Evolutionary conservation across 2,888 invertebrate species (phyloP).

Genomic region (Periphyllus acericola): DNA sequence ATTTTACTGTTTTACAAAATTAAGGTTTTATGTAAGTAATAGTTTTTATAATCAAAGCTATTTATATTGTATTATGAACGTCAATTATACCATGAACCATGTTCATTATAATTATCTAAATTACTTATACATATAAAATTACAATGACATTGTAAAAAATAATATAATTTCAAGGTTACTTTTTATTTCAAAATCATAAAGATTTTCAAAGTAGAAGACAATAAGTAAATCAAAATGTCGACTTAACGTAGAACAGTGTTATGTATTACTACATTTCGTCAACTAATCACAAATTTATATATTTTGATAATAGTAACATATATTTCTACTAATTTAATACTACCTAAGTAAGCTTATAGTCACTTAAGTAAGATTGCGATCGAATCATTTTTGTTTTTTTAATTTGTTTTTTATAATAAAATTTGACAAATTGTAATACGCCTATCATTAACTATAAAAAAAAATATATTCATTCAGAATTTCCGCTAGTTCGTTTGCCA

Average conservation of each 20-base stretch:
- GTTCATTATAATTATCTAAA: not conserved
- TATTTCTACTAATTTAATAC: constrained; percentile 12
- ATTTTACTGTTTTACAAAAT: no score
- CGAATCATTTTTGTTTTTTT: not conserved
- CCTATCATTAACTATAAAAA: constrained; percentile 46
- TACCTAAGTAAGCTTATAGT: constrained; percentile 43
- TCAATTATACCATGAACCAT: not conserved
- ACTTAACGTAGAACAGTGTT: constrained; percentile 26
- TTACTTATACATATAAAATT: not conserved
- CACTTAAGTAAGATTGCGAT: constrained; percentile 33
- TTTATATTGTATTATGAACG: no score
- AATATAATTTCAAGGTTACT: constrained; percentile 22
- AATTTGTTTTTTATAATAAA: constrained; percentile 11
- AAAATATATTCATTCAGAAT: constrained; percentile 34
- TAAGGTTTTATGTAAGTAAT: no score
- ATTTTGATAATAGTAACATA: constrained; percentile 40
- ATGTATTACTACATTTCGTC: not conserved
- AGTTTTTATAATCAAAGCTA: no score
- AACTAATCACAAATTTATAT: constrained; percentile 33
- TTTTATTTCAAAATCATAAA: constrained; percentile 48
- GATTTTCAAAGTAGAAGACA: constrained; percentile 42
- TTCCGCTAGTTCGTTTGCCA: constrained; percentile 65
- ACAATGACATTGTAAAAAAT: not conserved
- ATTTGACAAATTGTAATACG: constrained; percentile 30
- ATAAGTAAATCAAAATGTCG: constrained; percentile 43